Conservation (phyloP, 2,888 invertebrate genomes). For the Sympetrum striolatum region DNA sequence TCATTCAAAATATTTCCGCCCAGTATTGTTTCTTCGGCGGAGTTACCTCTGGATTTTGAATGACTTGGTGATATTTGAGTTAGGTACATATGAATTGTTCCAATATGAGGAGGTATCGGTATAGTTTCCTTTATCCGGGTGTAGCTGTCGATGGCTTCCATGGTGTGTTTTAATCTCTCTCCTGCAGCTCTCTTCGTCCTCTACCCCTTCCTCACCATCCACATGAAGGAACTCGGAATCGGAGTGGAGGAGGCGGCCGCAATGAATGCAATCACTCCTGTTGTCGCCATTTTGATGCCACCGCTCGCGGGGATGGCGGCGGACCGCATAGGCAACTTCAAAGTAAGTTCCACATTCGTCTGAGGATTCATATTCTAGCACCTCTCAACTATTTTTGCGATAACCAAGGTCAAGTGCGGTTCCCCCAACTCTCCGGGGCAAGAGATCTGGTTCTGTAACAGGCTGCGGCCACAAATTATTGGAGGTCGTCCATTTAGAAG, state of each 20-base stretch:
- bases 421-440: too few relatives aligned
- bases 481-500: too few relatives aligned
- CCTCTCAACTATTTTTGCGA: too few relatives aligned
- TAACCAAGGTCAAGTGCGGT: too few relatives aligned
- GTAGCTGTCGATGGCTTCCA: background rate
- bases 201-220: conserved; percentile 80
- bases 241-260: conserved; percentile 81
- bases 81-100: background rate
- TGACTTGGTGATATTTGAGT: background rate
- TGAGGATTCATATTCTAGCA: too few relatives aligned
- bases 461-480: too few relatives aligned
- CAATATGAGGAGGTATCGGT: background rate
- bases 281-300: conserved; percentile 78
- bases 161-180: background rate
- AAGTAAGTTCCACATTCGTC: conserved; percentile 61
- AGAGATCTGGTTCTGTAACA: too few relatives aligned
- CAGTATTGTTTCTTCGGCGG: too few relatives aligned
- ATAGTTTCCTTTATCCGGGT: background rate
- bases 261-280: conserved; percentile 79
- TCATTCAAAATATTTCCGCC: too few relatives aligned
- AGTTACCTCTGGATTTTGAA: too few relatives aligned
- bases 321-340: conserved; percentile 82
- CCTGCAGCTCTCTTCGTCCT: conserved; percentile 73
- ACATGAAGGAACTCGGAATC: conserved; percentile 80
- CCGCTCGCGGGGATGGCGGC: conserved; percentile 78